A percentile compares a stretch with the other conserved stretches of the same genome.
These are phyloP conservation scores for Galago senegalensis DNA, from an alignment of 2,797 vertebrate species.

Conservation along the genomic window DNA sequence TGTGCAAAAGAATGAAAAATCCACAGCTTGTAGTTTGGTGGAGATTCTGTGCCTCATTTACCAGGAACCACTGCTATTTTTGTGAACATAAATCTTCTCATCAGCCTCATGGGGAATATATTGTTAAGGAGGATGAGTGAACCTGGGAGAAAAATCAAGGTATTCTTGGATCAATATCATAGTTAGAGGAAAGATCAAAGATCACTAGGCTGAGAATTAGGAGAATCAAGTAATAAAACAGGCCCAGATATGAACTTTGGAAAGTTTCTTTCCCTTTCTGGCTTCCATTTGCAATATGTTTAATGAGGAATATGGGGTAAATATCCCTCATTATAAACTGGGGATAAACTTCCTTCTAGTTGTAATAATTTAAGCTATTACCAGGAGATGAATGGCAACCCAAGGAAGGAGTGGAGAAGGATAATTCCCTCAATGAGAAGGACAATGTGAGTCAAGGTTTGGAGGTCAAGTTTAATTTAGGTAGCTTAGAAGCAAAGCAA, in stretches of 20 bases:
- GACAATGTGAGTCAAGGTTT: constrained; percentile 36
- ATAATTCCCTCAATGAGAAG: not conserved
- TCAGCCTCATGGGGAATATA: not conserved
- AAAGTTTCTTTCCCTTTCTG: not conserved
- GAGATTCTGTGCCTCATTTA: not conserved
- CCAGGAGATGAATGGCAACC: not conserved
- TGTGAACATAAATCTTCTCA: not conserved
- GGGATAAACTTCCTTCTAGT: not conserved
- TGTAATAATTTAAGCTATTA: not conserved
- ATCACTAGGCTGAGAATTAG: not conserved
- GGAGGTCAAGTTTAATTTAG: constrained; percentile 12
- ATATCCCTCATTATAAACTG: too few relatives aligned
- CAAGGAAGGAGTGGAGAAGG: not conserved
- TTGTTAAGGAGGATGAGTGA: not conserved
- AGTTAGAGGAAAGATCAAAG: not conserved
- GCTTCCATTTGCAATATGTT: not conserved
- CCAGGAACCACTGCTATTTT: not conserved
- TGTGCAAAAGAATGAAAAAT: not conserved
- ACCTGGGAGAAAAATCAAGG: not conserved
- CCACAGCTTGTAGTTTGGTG: not conserved
- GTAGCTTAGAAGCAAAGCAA: not conserved
- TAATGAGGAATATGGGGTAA: not conserved
- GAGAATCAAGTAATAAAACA: not conserved
- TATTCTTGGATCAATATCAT: not conserved
- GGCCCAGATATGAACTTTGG: not conserved